Percentiles rank a stretch among this genome's conserved stretches.
Evolutionary conservation across 53 echinoderm and acorn worm species (phyloP).

Genomic region (Zoroaster sp.): DNA sequence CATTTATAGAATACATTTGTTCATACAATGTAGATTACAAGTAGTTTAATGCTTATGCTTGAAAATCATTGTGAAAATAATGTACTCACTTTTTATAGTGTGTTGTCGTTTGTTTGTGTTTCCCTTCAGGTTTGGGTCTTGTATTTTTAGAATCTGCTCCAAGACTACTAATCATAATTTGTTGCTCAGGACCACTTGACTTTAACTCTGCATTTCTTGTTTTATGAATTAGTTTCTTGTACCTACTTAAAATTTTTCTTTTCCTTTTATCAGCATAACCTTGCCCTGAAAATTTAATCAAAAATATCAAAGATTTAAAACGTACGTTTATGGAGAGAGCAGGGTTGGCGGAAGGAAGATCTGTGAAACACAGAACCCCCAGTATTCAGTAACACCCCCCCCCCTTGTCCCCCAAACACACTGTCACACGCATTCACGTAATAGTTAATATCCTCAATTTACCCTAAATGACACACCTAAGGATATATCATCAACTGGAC

Average conservation of each 20-base stretch:
- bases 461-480: no score
- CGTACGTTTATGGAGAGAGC: no score
- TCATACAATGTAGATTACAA: neutral
- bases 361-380: no score
- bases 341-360: no score
- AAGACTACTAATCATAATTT: neutral
- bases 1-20: no score
- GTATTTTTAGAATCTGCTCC: neutral
- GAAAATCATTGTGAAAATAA: neutral
- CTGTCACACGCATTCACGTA: no score
- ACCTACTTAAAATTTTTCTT: conserved; percentile 71
- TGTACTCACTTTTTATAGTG: neutral
- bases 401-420: no score
- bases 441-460: no score
- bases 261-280: conserved; percentile 95
- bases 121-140: neutral
- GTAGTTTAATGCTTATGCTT: neutral
- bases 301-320: no score
- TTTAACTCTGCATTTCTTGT: neutral
- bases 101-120: neutral
- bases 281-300: conserved; percentile 87
- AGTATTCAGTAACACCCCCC: no score
- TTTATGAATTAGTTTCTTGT: conserved; percentile 66
- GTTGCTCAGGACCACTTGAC: neutral
- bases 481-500: no score